A percentile compares a stretch with the other conserved stretches of the same genome.
Evolutionary conservation across 2,797 vertebrate species (phyloP).

Genomic region (Eulemur mongoz): DNA sequence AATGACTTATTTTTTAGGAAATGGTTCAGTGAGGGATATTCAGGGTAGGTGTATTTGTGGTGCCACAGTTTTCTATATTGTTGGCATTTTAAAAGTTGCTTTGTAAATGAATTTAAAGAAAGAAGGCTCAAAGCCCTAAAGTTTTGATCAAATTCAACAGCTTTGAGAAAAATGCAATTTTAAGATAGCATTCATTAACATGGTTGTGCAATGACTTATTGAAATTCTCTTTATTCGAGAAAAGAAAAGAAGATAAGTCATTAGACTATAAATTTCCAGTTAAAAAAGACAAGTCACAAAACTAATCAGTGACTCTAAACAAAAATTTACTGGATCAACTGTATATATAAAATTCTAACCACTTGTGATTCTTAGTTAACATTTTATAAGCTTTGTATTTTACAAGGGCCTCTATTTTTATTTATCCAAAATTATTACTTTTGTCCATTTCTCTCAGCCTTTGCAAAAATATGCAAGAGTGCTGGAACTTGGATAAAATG

Average conservation of each 20-base stretch:
- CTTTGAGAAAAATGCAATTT: constrained; percentile 83
- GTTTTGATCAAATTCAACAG: constrained; percentile 84
- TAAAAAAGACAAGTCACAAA: constrained; percentile 84
- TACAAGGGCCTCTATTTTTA: constrained; percentile 83
- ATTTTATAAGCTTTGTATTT: constrained; percentile 85
- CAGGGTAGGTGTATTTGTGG: constrained; percentile 83
- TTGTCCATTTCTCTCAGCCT: constrained; percentile 87
- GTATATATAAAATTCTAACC: constrained; percentile 87
- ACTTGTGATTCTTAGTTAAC: constrained; percentile 84
- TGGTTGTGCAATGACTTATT: constrained; percentile 88
- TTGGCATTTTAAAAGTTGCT: constrained; percentile 83
- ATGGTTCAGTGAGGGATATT: constrained; percentile 83
- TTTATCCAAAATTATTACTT: constrained; percentile 86
- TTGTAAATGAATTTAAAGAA: constrained; percentile 81
- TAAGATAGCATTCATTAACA: constrained; percentile 86
- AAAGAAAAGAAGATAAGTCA: constrained; percentile 84
- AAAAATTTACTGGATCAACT: constrained; percentile 84
- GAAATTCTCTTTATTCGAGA: constrained; percentile 85
- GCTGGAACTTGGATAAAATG: constrained; percentile 87
- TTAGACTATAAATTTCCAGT: constrained; percentile 87
- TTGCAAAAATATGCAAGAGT: constrained; percentile 88
- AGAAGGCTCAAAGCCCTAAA: constrained; percentile 84
- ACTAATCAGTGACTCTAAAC: constrained; percentile 89
- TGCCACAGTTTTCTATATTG: constrained; percentile 82
- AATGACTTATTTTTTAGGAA: constrained; percentile 82